phyloP scores from a whole-genome alignment of 2,888 invertebrate genomes.

The Heliconius ethilla region DNA sequence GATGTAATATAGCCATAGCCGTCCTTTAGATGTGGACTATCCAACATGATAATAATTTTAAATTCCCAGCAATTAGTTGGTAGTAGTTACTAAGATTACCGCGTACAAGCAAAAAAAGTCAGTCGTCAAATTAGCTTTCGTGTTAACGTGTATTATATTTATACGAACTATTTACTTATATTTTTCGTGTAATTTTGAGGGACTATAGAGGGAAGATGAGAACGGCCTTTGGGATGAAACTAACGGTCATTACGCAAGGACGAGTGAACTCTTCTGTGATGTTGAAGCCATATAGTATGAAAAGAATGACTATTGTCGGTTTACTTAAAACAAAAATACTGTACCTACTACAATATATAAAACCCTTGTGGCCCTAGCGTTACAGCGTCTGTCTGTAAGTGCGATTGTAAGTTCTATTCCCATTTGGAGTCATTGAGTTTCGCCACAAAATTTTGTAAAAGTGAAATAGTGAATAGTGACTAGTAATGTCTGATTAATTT shows the following conservation, averaged over 20 bases:
- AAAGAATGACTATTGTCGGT: neutral
- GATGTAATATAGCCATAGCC: neutral
- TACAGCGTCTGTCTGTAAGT: neutral
- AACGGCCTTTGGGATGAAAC: slow-evolving; percentile 7
- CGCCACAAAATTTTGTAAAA: no score
- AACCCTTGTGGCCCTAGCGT: neutral
- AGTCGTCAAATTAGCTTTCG: neutral
- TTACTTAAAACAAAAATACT: slow-evolving; percentile 9
- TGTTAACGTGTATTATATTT: no score
- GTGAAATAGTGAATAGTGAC: no score
- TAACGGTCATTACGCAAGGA: slow-evolving; percentile 6
- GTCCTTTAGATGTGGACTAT: neutral
- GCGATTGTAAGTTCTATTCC: neutral
- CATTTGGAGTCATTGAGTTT: neutral
- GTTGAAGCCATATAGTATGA: neutral
- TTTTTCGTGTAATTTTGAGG: neutral
- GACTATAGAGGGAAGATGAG: neutral
- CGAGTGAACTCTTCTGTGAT: slow-evolving; percentile 10
- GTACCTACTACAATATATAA: neutral
- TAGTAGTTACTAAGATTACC: neutral
- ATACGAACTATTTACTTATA: neutral
- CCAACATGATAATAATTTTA: neutral
- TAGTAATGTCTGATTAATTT: no score
- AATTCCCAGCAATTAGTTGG: neutral
- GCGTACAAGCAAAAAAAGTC: neutral